phyloP scores from a whole-genome alignment of 2,888 invertebrate genomes.

The Sinodicranocentrus sp. region DNA sequence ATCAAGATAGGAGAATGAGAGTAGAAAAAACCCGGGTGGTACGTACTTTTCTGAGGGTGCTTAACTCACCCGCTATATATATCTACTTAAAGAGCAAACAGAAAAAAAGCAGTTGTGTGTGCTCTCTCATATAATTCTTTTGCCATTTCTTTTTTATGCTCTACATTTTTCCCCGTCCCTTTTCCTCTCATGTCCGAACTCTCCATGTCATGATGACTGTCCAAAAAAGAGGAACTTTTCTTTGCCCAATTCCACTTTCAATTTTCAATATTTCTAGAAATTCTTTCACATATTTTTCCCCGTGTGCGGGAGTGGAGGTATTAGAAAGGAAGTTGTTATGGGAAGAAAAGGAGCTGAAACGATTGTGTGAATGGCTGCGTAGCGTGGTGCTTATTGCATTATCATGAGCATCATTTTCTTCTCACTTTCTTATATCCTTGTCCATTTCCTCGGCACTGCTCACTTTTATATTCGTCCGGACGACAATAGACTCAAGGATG shows the following conservation, averaged over 20 bases:
- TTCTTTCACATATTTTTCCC: not conserved
- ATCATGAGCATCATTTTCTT: conserved; percentile 48
- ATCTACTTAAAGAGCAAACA: not conserved
- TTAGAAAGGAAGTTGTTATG: conserved; percentile 20
- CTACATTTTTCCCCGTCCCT: conserved; percentile 48
- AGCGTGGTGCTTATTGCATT: conserved; percentile 37
- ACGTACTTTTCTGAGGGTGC: too few relatives aligned
- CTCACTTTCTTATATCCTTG: too few relatives aligned
- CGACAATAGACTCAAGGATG: too few relatives aligned
- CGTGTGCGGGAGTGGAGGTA: not conserved
- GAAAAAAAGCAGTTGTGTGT: not conserved
- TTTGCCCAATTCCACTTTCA: conserved; percentile 53
- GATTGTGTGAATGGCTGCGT: conserved; percentile 27
- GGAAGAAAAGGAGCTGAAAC: conserved; percentile 14
- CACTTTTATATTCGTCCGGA: too few relatives aligned
- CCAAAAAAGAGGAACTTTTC: conserved; percentile 11
- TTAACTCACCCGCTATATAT: too few relatives aligned
- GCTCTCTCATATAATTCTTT: not conserved
- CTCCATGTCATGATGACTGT: not conserved
- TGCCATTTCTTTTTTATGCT: not conserved
- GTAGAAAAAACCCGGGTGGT: too few relatives aligned
- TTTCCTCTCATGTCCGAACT: too few relatives aligned
- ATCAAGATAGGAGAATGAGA: not conserved
- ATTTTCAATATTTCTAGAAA: conserved; percentile 44
- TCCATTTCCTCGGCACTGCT: too few relatives aligned